These are phyloP conservation scores for Cinclus mexicanus DNA, from an alignment of 2,113 vertebrate species.

Conservation along the genomic window DNA sequence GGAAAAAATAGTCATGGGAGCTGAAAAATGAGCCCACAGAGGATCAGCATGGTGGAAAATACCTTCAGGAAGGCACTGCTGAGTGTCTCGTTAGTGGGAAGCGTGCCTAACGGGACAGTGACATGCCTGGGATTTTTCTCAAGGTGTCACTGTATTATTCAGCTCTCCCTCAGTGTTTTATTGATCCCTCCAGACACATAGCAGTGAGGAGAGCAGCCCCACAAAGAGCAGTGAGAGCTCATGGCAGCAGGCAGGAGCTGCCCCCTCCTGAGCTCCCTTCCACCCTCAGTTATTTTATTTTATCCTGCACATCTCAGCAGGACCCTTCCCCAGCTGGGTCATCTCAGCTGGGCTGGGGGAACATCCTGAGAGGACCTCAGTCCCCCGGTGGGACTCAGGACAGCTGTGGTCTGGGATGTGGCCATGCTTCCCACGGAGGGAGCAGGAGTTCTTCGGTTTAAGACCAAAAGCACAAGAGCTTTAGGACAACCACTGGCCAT, in stretches of 20 bases:
- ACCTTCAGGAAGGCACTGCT: neutral
- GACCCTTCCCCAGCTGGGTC: neutral
- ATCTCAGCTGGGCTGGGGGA: neutral
- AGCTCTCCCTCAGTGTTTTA: neutral
- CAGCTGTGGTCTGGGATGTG: rapidly evolving
- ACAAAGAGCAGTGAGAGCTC: neutral
- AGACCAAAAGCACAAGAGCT: neutral
- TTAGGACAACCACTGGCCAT: rapidly evolving
- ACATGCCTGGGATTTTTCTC: neutral
- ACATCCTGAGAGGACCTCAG: neutral
- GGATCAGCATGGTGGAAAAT: neutral
- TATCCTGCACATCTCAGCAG: neutral
- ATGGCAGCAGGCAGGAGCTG: rapidly evolving
- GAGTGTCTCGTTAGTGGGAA: neutral
- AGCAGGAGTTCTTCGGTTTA: neutral
- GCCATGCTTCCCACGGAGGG: neutral
- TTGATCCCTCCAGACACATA: neutral
- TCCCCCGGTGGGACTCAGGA: neutral
- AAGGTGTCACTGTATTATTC: neutral
- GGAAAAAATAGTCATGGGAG: neutral
- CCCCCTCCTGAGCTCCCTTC: neutral
- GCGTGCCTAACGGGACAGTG: rapidly evolving
- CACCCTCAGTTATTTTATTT: neutral
- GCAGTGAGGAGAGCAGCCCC: neutral
- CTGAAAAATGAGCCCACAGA: neutral